Base-by-base conservation (phyloP, 1,140 invertebrate genomes). In the Ceratosolen fusciceps region DNA sequence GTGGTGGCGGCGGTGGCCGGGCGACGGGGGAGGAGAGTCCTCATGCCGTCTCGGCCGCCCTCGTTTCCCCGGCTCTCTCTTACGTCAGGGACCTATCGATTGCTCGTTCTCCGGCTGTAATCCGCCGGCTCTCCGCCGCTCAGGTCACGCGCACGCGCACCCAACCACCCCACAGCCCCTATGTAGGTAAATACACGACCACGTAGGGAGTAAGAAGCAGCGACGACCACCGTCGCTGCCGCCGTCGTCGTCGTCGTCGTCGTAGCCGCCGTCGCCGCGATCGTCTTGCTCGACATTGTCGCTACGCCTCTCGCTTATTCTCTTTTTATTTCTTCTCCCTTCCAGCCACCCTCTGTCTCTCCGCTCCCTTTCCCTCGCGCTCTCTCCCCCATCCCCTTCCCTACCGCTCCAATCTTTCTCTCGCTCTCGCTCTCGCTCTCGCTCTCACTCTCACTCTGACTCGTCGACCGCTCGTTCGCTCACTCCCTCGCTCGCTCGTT, bases 1-100 rank as follows among this genome's bases (percentile, higher is more conserved):
- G 43, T 9, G 43, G 43, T 9, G 43, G 52, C 9, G 21, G 4
- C 52, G 19, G 52, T 21, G 52, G 52, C 19, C 4, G 24, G 34
- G 0, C 26, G 5, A 21, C 29, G 19, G 5, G 12, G 12, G 21
- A 3, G 8, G 0, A n/a, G 5, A n/a, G 3, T 2, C 0, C 2
- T 9, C 1, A 34, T 16, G 19, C 29, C 29, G 29, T 26, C 9
- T 12, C 54, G 43, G 31, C 16, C 31, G 60, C 19, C 34, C 60
- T 65, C 60, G 12, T 65, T 65, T 31, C 37, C 60, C 60, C 60
- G 60, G 52, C n/a, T n/a, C 49, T n/a, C 49, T 52, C 47, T 31
- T 71, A 71, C 68, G 68, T 54, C 68, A 54, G 68, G 34, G 34
- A 47, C 37, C 73, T 62, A 74, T 74, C 73, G 73, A 74, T 74